Base-by-base conservation (phyloP, 2,113 vertebrate species). In the Pleuronectes platessa region DNA sequence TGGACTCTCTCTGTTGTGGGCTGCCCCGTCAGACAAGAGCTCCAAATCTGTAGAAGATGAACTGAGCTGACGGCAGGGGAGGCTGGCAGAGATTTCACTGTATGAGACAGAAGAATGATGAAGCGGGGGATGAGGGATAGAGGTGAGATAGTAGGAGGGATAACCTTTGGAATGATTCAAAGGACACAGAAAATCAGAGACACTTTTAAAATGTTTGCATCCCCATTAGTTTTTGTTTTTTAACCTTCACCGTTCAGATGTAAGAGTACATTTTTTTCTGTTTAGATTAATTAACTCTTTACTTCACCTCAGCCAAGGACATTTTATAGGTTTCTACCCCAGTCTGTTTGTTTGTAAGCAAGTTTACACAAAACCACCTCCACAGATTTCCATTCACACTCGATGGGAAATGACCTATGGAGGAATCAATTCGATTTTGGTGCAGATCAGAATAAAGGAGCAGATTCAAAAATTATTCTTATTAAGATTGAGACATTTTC, bases 1-100 rank as follows among this genome's bases (percentile, higher is more conserved):
- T 2, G 8, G 58, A 74, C 71, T 69, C 23, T 42, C 47, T 23
- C 4, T 27, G 24, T 72, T 61, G 59, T 35, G 72, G 61, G 20
- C 53, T 7, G 68, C 55, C 45, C 56, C 27, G 53, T 73, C 63
- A 78, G 78, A 78, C 68, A 42, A 76, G 15, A 76, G 49, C 27
- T 23, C 15, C 45, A 54, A 31, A 26, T 66, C 42, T 83, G 67
- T 61, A 51, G 66, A 65, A 74, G 74, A 70, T 71, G 68, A 87
- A 27, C 11, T 3, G 55, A 79, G 31, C 21, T 55, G 76, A 62
- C 77, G 68, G 74, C 60, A 64, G 27, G 31, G 58, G 64, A 62
- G 42, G 72, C 59, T 65, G 71, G 61, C 61, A 64, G 55, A 79
- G 82, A 60, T 73, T 47, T 66, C 58, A 2, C 75, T 65, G 53